Evolutionary conservation across 2,888 invertebrate species (phyloP), one percentile per base, ranked within the genome.

Genomic region (Eupithecia subumbrata): DNA sequence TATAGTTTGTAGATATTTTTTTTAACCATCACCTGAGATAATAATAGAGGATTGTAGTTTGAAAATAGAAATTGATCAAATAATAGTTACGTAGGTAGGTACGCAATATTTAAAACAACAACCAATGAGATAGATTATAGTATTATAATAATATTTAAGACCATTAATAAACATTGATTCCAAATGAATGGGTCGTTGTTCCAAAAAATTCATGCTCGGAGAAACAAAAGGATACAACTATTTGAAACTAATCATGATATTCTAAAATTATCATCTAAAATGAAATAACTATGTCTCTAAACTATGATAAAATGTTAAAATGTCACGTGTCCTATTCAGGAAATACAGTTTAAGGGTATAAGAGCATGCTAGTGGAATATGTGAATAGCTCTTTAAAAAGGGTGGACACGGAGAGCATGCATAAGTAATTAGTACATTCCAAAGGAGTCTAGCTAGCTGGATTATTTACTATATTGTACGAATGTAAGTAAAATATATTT

Each of bases 401-500:
- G 90, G 92, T 89, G 91, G 87, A 89, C 89, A 91, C 87, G 89
- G 90, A 89, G 88, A 84, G 87, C 94, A 94, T 93, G 92, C 93
- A 93, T 83, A 84, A 85, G 86, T 86, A 90, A 93, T 93, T 93
- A 93, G 92, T 91, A 89, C 93, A 94, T 94, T 94, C 94, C 90
- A 90, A 87, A 90, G 90, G 91, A 91, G 86, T 88, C 90, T 90
- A 89, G 85, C 88, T 89, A 93, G 92, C 92, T 88, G 90, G 90
- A 86, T 89, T 89, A 90, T 90, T 89, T 87, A 90, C 90, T 92
- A 89, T 87, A 84, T 87, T 74, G 81, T 91, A 93, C 91, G 90
- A 92, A 91, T 89, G 87, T 89, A 92, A 93, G 87, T 89, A 92
- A 93, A 92, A 90, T 87, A 95, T 95, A 95, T 92, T 95, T 95